These are phyloP conservation scores for Drosophila meridiana DNA, from an alignment of 2,888 invertebrate genomes.

Conservation along the genomic window DNA sequence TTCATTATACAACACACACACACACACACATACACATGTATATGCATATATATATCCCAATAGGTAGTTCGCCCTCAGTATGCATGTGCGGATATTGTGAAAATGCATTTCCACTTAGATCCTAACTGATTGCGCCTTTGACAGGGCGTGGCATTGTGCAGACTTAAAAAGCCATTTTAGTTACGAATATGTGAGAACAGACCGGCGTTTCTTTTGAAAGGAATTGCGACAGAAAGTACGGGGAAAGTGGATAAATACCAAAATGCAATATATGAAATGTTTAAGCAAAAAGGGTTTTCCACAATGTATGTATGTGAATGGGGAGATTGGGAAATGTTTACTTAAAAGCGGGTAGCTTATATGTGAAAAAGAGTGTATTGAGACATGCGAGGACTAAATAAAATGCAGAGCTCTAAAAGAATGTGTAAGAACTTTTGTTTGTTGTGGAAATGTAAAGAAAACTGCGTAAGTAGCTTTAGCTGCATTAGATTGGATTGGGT, in stretches of 20 bases:
- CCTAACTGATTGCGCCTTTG: constrained; percentile 69
- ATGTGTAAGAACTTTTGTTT: neutral
- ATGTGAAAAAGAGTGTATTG: constrained; percentile 18
- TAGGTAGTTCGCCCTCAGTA: constrained; percentile 21
- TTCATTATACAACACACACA: constrained; percentile 34
- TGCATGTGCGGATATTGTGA: constrained; percentile 73
- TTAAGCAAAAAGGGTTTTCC: neutral
- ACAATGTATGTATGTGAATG: neutral
- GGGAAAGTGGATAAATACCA: constrained; percentile 27
- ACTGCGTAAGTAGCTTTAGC: neutral
- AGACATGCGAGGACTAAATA: neutral
- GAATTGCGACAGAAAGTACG: constrained; percentile 30
- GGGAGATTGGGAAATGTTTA: constrained; percentile 3
- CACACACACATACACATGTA: neutral
- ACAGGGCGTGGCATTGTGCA: constrained; percentile 63
- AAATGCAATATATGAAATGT: constrained; percentile 21
- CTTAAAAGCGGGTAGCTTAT: constrained; percentile 5
- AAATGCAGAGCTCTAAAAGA: neutral
- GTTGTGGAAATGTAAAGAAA: neutral
- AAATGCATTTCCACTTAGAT: constrained; percentile 80
- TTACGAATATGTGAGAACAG: constrained; percentile 36
- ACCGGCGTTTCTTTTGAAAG: constrained; percentile 44
- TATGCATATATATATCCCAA: neutral
- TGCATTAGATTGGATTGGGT: neutral
- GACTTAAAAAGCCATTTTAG: constrained; percentile 64